Conservation (phyloP, 2,113 vertebrate species). For the Procapra przewalskii region DNA sequence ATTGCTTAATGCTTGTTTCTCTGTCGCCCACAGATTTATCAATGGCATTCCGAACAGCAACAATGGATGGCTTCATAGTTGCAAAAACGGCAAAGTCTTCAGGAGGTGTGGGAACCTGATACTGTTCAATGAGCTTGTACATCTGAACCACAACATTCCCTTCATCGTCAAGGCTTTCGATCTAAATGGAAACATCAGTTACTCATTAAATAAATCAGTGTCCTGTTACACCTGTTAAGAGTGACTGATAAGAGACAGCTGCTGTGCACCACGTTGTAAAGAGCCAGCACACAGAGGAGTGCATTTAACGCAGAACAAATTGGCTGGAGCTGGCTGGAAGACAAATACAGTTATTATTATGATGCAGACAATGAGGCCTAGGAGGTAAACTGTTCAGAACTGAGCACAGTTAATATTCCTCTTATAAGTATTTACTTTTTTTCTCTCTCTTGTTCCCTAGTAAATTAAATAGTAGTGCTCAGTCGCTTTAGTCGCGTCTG, state of each 20-base stretch:
- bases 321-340: background rate
- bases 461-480: background rate
- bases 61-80: conserved; percentile 81
- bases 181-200: conserved; percentile 73
- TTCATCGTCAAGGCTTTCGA: conserved; percentile 83
- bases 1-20: conserved; percentile 79
- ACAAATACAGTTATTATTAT: background rate
- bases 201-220: background rate
- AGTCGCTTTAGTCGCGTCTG: accelerated
- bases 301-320: background rate
- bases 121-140: conserved; percentile 86
- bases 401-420: background rate
- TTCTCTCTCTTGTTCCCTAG: background rate
- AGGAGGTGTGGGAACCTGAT: conserved; percentile 82
- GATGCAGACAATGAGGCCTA: background rate
- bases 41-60: conserved; percentile 77
- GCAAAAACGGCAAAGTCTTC: conserved; percentile 86
- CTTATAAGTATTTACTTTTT: background rate
- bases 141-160: conserved; percentile 82
- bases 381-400: background rate
- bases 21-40: conserved; percentile 78
- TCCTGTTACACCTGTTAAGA: background rate
- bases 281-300: background rate
- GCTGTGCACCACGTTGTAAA: accelerated
- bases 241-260: background rate